Evolutionary conservation across 23 tunicate species (phyloP).

Genomic region (Ascidia mentula): DNA sequence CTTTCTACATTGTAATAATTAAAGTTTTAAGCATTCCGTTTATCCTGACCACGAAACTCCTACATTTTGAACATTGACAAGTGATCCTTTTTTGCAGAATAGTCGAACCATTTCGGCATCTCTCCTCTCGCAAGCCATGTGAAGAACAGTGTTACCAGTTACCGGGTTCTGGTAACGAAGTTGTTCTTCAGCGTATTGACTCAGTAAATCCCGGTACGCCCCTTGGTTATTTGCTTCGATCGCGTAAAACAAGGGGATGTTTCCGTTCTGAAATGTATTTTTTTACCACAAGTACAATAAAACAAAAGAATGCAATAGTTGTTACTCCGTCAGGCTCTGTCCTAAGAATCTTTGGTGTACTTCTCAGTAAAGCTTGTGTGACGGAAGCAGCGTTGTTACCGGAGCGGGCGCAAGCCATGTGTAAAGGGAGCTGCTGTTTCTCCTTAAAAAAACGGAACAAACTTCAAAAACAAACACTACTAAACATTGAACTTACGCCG

Average conservation of each 20-base stretch:
- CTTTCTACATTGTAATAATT: too few species aligned
- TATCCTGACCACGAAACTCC: too few species aligned
- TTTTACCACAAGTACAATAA: not conserved
- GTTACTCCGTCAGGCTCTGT: constrained; percentile 65
- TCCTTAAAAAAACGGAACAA: too few species aligned
- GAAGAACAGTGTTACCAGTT: constrained; percentile 60
- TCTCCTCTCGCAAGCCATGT: constrained; percentile 71
- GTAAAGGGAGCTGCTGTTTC: constrained; percentile 75
- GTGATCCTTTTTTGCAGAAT: constrained; percentile 59
- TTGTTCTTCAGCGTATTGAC: constrained; percentile 61
- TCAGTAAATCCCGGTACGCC: constrained; percentile 70
- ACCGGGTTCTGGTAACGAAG: constrained; percentile 57
- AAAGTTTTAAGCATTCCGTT: too few species aligned
- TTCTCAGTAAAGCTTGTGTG: constrained; percentile 53
- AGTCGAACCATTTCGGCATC: constrained; percentile 85
- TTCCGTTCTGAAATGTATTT: constrained; percentile 66
- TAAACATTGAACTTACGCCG: constrained; percentile 82
- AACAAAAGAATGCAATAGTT: too few species aligned
- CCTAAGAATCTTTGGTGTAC: constrained; percentile 37
- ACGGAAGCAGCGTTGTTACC: constrained; percentile 75
- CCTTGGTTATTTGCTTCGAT: constrained; percentile 84
- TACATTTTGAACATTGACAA: constrained; percentile 73
- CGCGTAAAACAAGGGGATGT: constrained; percentile 73
- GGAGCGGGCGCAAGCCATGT: constrained; percentile 68
- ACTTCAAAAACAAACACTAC: too few species aligned